Percentiles rank a stretch among this genome's conserved stretches.
Conservation (phyloP, 2,888 invertebrate species). For the Scelioninae gen. 1 region DNA sequence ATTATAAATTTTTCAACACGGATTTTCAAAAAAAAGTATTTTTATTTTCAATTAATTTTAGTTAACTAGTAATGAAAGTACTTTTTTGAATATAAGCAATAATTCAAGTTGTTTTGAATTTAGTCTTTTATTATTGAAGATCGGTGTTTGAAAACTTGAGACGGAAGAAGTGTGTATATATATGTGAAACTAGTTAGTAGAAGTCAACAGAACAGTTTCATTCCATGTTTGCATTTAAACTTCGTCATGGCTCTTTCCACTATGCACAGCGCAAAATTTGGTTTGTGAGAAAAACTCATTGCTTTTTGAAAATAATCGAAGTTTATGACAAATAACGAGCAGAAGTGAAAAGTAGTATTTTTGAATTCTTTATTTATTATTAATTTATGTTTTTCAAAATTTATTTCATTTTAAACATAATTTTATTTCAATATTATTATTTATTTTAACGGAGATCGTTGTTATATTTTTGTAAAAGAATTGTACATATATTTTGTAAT, state of each 20-base stretch:
- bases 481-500: background rate
- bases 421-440: no score
- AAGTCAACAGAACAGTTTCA: conserved; percentile 33
- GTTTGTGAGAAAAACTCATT: conserved; percentile 25
- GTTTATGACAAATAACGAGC: background rate
- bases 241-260: conserved; percentile 19
- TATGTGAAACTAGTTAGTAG: conserved; percentile 44
- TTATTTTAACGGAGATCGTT: background rate
- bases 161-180: conserved; percentile 15
- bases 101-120: no score
- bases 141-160: no score
- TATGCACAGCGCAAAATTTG: conserved; percentile 22
- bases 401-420: no score
- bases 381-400: no score
- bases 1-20: no score
- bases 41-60: no score
- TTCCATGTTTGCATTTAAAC: conserved; percentile 63
- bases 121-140: no score
- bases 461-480: conserved; percentile 9
- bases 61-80: no score
- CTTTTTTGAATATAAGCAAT: no score
- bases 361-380: no score
- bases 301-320: conserved; percentile 44
- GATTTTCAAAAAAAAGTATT: no score
- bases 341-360: background rate